Evolutionary conservation across 2,113 vertebrate genomes (phyloP).

Genomic region (Dromiciops gliroides): DNA sequence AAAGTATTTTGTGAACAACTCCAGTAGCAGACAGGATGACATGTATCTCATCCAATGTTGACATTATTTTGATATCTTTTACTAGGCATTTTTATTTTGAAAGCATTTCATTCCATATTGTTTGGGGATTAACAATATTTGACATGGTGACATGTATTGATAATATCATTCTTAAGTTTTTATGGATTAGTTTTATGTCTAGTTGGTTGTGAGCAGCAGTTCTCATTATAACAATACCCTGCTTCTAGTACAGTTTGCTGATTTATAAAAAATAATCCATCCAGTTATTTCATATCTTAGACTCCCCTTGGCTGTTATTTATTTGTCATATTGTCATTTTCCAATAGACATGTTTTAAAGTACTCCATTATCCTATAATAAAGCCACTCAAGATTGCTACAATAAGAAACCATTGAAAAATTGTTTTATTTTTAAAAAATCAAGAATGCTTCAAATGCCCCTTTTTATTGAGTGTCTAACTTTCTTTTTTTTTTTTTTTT

Average conservation of each 20-base stretch:
- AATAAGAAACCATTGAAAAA: neutral
- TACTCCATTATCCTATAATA: constrained; percentile 50
- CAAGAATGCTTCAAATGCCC: neutral
- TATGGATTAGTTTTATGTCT: neutral
- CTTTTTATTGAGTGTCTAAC: neutral
- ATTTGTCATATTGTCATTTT: constrained; percentile 54
- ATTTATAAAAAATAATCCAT: neutral
- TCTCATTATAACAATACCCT: neutral
- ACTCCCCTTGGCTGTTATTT: constrained; percentile 51
- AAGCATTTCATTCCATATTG: neutral
- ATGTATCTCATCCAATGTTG: neutral
- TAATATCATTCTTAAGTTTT: neutral
- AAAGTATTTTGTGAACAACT: neutral
- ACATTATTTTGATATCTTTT: neutral
- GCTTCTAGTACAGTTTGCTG: neutral
- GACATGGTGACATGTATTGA: neutral
- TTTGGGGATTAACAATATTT: neutral
- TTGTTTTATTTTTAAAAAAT: neutral
- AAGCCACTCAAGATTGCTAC: neutral
- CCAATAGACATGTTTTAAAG: constrained; percentile 53
- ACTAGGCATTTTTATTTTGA: neutral
- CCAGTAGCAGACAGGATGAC: neutral
- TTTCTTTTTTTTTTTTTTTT: no score
- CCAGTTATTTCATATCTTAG: neutral
- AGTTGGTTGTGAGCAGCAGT: neutral